Base-by-base conservation (phyloP, 2,113 vertebrate genomes). In the Shinisaurus crocodilurus region DNA sequence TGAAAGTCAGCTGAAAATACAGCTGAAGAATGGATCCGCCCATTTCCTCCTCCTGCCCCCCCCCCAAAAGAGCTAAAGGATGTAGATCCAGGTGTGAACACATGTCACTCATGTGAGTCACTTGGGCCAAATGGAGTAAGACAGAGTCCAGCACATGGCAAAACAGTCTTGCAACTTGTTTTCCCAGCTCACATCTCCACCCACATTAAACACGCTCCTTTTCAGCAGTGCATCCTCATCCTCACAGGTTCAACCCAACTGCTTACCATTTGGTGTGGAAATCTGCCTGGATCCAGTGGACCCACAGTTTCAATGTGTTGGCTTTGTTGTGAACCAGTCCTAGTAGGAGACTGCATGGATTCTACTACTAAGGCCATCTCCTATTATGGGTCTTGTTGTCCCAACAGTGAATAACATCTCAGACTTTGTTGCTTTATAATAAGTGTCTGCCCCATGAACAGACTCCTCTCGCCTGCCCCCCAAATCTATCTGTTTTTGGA, bases 371-470 rank as follows among this genome's bases (percentile, higher is more conserved):
- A 88, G 65, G 43, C 32, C 40, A 63, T 29, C 37, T 60, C 48
- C 12, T 60, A n/a, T 18, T 32, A 76, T 89, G 45, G 12, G 70
- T 75, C 45, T 37, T 54, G 60, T 67, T 40, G 48, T 69, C 45
- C 6, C 37, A 40, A 40, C 13, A 16, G 34, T 23, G 54, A 76
- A 50, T 13, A n/a, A 34, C 40, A 43, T 45, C 40, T 43, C 25
- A 0, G 43, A 91, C 79, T 0, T 63, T 76, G 9, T 23, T 65
- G 54, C 40, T 84, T 34, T n/a, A 57, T 3, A 27, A 5, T n/a
- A 57, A 67, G 34, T 4, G 40, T 1, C 76, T 48, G 16, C 65
- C 82, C 27, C 60, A 75, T 5, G 1, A 0, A 43, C 29, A 69
- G 32, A 81, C 27, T 18, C 6, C 32, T 13, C 80, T 50, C 54